These are phyloP conservation scores for Sphaerophoria taeniata DNA, from an alignment of 2,888 invertebrate species.

Conservation along the genomic window DNA sequence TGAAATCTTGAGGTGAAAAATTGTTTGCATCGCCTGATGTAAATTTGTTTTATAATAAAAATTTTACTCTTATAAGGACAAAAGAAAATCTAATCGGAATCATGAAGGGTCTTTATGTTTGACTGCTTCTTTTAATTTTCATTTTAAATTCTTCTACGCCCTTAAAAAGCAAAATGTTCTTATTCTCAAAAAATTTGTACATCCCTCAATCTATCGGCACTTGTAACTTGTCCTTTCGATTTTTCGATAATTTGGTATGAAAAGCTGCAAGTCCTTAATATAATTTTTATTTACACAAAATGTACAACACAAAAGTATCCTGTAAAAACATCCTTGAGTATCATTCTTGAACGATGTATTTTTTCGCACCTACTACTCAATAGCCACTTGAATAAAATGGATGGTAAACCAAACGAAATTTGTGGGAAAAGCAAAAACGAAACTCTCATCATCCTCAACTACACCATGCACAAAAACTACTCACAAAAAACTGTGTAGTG, in stretches of 20 bases:
- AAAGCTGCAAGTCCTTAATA: conserved; percentile 46
- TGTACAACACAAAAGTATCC: conserved; percentile 60
- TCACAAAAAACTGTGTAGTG: conserved; percentile 46
- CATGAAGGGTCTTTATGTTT: too few relatives aligned
- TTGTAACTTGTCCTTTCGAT: conserved; percentile 31
- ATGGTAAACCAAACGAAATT: conserved; percentile 36
- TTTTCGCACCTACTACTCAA: conserved; percentile 69
- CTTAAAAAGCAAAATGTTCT: too few relatives aligned
- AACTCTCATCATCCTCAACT: background rate
- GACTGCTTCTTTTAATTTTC: too few relatives aligned
- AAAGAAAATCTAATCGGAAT: too few relatives aligned
- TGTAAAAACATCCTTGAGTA: conserved; percentile 67
- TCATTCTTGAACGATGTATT: conserved; percentile 42
- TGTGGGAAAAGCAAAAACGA: conserved; percentile 1
- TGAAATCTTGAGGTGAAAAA: too few relatives aligned
- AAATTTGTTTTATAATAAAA: too few relatives aligned
- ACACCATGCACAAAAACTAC: conserved; percentile 14
- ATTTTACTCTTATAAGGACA: too few relatives aligned
- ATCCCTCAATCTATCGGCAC: conserved; percentile 36
- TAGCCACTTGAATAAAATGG: conserved; percentile 71
- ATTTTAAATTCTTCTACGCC: too few relatives aligned
- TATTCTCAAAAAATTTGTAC: too few relatives aligned
- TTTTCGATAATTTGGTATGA: conserved; percentile 20
- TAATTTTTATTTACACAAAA: conserved; percentile 54
- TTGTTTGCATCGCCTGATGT: too few relatives aligned